These are phyloP conservation scores for Coracopsis vasa DNA, from an alignment of 2,113 vertebrate species.

Conservation along the genomic window DNA sequence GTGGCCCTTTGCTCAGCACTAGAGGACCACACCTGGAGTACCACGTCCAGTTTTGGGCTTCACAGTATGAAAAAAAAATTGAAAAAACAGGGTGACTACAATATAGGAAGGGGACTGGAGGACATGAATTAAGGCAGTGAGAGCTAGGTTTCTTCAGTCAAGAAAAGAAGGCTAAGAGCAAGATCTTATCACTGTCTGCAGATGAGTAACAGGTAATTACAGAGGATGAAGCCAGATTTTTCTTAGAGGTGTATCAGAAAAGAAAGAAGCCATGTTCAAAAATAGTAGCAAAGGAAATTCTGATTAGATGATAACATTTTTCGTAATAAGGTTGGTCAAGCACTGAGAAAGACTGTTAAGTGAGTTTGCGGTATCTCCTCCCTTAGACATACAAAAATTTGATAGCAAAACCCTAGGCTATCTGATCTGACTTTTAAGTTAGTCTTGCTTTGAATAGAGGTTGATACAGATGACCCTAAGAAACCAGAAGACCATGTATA, in stretches of 20 bases:
- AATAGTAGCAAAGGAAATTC: background rate
- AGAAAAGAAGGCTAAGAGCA: background rate
- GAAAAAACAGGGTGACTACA: accelerated
- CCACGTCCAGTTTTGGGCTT: background rate
- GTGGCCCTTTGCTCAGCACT: background rate
- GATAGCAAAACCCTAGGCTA: background rate
- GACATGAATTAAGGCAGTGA: background rate
- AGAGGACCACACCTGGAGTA: background rate
- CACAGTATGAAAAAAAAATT: background rate
- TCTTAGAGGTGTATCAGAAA: background rate
- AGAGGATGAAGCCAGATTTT: background rate
- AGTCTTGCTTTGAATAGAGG: background rate
- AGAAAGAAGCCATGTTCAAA: background rate
- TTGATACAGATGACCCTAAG: background rate
- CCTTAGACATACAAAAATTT: background rate
- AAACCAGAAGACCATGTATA: background rate
- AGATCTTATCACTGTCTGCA: background rate
- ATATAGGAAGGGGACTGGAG: background rate
- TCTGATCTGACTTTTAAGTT: background rate
- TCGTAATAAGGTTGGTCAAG: background rate
- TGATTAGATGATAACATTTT: background rate
- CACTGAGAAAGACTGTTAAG: background rate
- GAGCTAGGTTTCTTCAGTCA: background rate
- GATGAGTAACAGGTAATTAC: background rate
- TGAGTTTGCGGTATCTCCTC: background rate